Evolutionary conservation across 2,113 vertebrate genomes (phyloP).

Genomic region (Clarias batrachus): DNA sequence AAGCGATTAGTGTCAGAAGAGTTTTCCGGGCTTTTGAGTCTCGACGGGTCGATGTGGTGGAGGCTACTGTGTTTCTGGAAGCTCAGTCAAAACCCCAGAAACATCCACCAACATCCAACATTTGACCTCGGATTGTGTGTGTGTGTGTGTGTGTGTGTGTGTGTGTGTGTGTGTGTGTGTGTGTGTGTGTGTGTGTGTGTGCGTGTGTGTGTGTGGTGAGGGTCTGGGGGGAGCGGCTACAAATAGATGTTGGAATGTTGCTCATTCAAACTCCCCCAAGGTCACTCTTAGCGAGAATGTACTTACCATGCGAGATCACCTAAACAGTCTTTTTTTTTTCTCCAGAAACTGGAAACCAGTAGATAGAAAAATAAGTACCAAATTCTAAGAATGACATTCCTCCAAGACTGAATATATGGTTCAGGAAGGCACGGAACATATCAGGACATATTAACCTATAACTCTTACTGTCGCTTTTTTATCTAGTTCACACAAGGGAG

Average conservation of each 20-base stretch:
- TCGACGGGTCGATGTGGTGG: not conserved
- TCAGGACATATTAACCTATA: not conserved
- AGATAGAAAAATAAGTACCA: not conserved
- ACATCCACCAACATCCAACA: constrained; percentile 1
- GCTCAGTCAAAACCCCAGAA: not conserved
- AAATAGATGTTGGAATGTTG: not conserved
- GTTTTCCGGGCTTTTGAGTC: constrained; percentile 20
- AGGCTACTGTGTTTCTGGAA: constrained; percentile 45
- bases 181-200: constrained; percentile 20
- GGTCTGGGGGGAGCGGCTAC: no score
- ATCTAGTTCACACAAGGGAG: not conserved
- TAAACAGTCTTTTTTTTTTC: not conserved
- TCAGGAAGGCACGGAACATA: constrained; percentile 7
- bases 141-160: constrained; percentile 24
- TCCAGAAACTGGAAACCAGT: not conserved
- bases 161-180: constrained; percentile 15
- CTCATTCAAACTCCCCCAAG: not conserved
- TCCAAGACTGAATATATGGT: not conserved
- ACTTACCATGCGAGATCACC: not conserved
- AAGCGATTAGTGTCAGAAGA: constrained; percentile 63
- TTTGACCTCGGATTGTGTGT: not conserved
- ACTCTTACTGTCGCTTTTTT: not conserved
- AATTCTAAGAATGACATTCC: not conserved
- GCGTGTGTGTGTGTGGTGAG: constrained; percentile 7
- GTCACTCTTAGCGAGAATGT: constrained; percentile 14